Conservation (phyloP, 2,113 vertebrate species). For the Paramisgurnus dabryanus region DNA sequence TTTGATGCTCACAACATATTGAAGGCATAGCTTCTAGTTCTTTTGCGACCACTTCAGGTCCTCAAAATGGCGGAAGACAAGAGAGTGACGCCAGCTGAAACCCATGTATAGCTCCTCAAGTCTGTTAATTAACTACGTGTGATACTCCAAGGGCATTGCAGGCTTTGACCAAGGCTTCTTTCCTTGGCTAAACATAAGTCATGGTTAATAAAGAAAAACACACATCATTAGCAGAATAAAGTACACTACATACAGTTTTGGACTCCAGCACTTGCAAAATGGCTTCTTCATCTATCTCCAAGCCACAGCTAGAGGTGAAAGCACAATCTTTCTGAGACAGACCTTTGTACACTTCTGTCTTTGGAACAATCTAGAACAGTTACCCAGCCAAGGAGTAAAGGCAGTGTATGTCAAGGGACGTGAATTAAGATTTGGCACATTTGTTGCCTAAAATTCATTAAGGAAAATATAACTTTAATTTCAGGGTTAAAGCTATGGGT, state of each 20-base stretch:
- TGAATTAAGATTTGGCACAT: background rate
- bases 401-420: background rate
- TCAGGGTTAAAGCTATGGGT: background rate
- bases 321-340: slow-evolving; percentile 4
- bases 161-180: background rate
- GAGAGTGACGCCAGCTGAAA: no score
- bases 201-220: background rate
- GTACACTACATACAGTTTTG: background rate
- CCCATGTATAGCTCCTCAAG: slow-evolving; percentile 22
- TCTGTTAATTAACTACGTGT: background rate
- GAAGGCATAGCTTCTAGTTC: no score
- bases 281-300: slow-evolving; percentile 1
- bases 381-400: background rate
- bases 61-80: no score
- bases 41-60: no score
- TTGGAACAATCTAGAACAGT: background rate
- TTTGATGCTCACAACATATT: no score
- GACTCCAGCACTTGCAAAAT: slow-evolving; percentile 7
- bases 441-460: background rate
- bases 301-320: background rate
- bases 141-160: slow-evolving; percentile 5
- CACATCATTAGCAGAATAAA: background rate
- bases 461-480: background rate
- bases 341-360: slow-evolving; percentile 5
- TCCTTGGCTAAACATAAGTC: background rate